Conservation (phyloP, 35 echinoderm and acorn worm genomes). For the Lytechinus pictus region DNA sequence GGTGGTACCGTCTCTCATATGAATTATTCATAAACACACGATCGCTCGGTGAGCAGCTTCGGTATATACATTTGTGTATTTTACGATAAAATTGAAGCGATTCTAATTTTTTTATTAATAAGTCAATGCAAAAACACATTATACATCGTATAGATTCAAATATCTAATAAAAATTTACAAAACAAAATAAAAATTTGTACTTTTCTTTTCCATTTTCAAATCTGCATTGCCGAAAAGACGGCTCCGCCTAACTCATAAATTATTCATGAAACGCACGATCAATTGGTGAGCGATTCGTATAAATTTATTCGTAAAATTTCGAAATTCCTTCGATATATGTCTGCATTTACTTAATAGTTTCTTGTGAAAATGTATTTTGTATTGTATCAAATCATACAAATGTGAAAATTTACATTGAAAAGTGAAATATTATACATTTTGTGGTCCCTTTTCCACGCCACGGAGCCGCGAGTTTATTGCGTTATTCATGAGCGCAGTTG, state of each 20-base stretch:
- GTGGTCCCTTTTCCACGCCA: background rate
- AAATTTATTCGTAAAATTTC: background rate
- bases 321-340: background rate
- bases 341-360: background rate
- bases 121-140: too few species aligned
- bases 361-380: background rate
- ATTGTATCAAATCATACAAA: background rate
- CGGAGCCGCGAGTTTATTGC: background rate
- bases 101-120: too few species aligned
- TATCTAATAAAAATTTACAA: too few species aligned
- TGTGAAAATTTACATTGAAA: background rate
- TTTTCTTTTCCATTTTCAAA: too few species aligned
- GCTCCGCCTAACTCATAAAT: background rate
- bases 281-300: background rate
- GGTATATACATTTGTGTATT: background rate
- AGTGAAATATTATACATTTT: background rate
- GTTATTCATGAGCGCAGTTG: background rate
- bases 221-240: too few species aligned
- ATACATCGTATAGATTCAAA: too few species aligned
- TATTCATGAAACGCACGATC: background rate
- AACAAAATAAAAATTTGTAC: too few species aligned
- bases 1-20: background rate
- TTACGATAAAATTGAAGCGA: background rate
- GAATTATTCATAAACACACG: background rate
- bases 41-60: background rate